phyloP scores from a whole-genome alignment of 2,797 vertebrate genomes.

The Notolepis coatsorum region DNA sequence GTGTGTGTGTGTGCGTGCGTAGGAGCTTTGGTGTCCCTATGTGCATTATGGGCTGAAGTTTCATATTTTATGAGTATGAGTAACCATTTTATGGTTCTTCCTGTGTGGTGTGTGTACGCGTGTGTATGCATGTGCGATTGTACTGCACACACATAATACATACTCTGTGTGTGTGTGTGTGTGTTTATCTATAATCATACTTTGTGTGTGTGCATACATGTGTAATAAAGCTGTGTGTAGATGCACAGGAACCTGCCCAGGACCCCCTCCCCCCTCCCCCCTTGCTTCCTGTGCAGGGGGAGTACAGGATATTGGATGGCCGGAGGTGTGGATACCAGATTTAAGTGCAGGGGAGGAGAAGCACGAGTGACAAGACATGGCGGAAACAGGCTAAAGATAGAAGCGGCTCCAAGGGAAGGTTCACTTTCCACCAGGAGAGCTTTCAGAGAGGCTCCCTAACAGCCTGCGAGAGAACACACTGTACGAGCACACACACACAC shows the following conservation, averaged over 20 bases:
- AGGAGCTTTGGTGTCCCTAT: too few species aligned
- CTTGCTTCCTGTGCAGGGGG: constrained; percentile 69
- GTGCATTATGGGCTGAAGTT: too few species aligned
- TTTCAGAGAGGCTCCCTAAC: constrained; percentile 60
- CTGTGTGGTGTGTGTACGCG: neutral
- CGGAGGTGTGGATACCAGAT: constrained; percentile 75
- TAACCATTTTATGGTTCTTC: neutral
- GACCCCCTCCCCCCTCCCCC: constrained; percentile 2
- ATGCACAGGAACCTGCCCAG: constrained; percentile 15
- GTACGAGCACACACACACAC: neutral
- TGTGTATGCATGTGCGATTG: too few species aligned
- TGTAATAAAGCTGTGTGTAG: constrained; percentile 15
- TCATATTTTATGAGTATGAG: neutral
- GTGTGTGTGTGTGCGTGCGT: constrained; percentile 6
- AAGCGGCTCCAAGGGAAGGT: constrained; percentile 41
- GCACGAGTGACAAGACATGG: constrained; percentile 72
- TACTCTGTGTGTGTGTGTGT: neutral
- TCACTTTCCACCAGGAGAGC: constrained; percentile 65
- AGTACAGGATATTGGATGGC: constrained; percentile 74
- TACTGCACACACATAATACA: too few species aligned
- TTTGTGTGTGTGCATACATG: constrained; percentile 15
- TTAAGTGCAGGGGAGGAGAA: constrained; percentile 70
- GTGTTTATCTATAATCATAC: neutral
- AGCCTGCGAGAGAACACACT: constrained; percentile 19
- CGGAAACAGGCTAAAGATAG: constrained; percentile 80